A percentile compares a stretch with the other conserved stretches of the same genome.
Conservation (phyloP, 23 tunicate species). For the Trididemnum nubilum region DNA sequence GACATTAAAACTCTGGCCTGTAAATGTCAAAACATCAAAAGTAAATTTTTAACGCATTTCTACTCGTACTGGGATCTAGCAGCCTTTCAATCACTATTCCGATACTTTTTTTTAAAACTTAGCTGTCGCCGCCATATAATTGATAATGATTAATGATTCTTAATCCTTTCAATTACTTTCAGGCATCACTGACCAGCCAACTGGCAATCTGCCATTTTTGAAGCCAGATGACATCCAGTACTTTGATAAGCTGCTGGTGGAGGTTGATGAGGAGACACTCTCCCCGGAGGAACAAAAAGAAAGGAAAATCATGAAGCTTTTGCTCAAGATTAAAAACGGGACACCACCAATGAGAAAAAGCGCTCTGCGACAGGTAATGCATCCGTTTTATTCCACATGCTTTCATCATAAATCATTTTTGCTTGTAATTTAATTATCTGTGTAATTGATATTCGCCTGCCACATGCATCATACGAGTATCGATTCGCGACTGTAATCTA, state of each 20-base stretch:
- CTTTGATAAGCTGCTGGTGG: constrained; percentile 95
- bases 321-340: constrained; percentile 95
- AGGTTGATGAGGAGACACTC: constrained; percentile 92
- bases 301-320: constrained; percentile 92
- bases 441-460: too few relatives aligned
- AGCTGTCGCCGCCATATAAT: too few relatives aligned
- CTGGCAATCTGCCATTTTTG: constrained; percentile 90
- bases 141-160: too few relatives aligned
- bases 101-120: too few relatives aligned
- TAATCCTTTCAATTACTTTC: not conserved
- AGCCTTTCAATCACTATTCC: too few relatives aligned
- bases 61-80: too few relatives aligned
- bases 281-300: constrained; percentile 97
- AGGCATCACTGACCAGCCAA: constrained; percentile 94
- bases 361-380: constrained; percentile 93
- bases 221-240: constrained; percentile 99
- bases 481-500: too few relatives aligned
- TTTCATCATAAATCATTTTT: not conserved
- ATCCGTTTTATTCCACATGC: not conserved
- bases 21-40: too few relatives aligned
- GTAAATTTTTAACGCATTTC: too few relatives aligned
- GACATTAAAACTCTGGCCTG: too few relatives aligned
- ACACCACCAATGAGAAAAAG: constrained; percentile 99
- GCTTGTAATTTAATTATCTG: not conserved
- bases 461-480: too few relatives aligned